Evolutionary conservation across 2,113 vertebrate species (phyloP), one percentile per base, ranked within the genome.

Genomic region (Pteropus alecto): DNA sequence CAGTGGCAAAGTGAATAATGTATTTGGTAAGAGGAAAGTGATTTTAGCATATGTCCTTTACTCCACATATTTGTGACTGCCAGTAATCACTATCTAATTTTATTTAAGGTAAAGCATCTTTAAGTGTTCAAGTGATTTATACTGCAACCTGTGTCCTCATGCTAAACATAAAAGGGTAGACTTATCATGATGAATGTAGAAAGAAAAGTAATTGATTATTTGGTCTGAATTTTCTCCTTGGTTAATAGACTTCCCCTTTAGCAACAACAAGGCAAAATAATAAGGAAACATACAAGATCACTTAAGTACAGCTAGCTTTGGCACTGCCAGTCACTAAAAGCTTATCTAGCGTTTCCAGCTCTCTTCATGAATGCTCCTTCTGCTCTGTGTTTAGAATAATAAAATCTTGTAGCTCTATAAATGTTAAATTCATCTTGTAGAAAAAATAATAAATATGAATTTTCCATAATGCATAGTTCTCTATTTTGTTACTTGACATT

Each of bases 191-290:
- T 78, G 65, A 93, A 87, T 90, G 82, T 35, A 77, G 56, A 96
- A 97, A 97, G 33, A 54, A 48, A 92, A 90, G 79, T 77, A 97
- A 97, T 96, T 97, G 95, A 98, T 96, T 97, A 79, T 82, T 95
- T 81, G 54, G 87, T 87, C 87, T 97, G 87, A 90, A 97, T 93
- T 97, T 96, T 96, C 76, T 60, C 92, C 90, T 60, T 61, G 9
- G 48, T 97, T 95, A 97, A 98, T 97, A 98, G 88, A 97, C 85
- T 95, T 92, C 60, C 96, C 83, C 89, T 87, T 97, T 92, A 78
- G 92, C 95, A 95, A 97, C 93, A 97, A 87, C 74, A 95, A 93
- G 83, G 92, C 58, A 87, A 87, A 94, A 92, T 95, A 95, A 95
- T 84, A 93, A 93, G 95, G 54, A 76, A n/a, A 84, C 92, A 22